Conservation (phyloP, 2,113 vertebrate species). For the Morone chrysops region DNA sequence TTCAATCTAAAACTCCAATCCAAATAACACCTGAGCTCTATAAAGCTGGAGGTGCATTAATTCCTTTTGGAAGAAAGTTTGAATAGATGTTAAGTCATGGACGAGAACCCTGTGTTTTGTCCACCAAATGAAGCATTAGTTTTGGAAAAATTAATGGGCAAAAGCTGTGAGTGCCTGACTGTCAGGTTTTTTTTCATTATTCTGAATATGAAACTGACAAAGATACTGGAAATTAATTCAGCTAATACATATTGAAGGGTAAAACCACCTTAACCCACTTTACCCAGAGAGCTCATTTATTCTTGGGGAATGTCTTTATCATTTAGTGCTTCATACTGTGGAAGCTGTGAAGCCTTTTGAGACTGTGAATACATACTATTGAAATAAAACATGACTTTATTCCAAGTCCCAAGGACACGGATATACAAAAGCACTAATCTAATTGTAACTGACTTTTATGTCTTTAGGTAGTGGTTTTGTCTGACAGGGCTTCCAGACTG, state of each 20-base stretch:
- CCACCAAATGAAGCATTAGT: not conserved
- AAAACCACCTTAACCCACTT: slow-evolving; percentile 46
- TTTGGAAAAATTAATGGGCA: slow-evolving; percentile 1
- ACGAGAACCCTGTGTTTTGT: slow-evolving; percentile 19
- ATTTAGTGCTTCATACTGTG: not conserved
- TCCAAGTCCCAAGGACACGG: slow-evolving; percentile 15
- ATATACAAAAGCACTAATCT: slow-evolving; percentile 3
- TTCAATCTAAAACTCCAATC: slow-evolving; percentile 1
- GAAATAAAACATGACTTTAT: slow-evolving; percentile 24
- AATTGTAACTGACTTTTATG: slow-evolving; percentile 6
- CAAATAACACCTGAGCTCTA: slow-evolving; percentile 1
- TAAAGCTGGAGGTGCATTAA: not conserved
- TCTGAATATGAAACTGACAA: slow-evolving; percentile 19
- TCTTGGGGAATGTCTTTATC: slow-evolving; percentile 42
- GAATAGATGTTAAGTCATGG: slow-evolving; percentile 41
- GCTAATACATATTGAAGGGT: slow-evolving; percentile 28
- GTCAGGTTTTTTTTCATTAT: not conserved
- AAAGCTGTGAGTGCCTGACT: slow-evolving; percentile 10
- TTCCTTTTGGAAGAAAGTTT: slow-evolving; percentile 23
- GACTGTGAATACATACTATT: slow-evolving; percentile 33
- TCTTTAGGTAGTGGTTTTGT: not conserved
- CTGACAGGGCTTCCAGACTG: not conserved
- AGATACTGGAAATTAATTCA: slow-evolving; percentile 29
- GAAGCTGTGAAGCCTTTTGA: slow-evolving; percentile 26
- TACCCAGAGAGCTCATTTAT: slow-evolving; percentile 22